phyloP scores from a whole-genome alignment of 1,140 invertebrate species.

The Drosophila guanche region DNA sequence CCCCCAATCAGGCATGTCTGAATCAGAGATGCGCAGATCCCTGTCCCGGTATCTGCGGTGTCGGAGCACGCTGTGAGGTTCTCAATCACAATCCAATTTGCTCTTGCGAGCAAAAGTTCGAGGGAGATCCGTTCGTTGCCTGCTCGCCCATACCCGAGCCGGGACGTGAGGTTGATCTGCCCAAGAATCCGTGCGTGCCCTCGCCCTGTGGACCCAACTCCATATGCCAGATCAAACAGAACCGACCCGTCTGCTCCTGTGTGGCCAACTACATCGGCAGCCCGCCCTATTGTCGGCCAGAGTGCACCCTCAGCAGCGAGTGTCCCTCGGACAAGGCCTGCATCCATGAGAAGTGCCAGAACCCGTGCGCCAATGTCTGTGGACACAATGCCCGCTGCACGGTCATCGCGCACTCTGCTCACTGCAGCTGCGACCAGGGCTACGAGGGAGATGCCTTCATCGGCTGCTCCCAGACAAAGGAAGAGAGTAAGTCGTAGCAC shows the following conservation, averaged over 20 bases:
- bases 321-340: conserved; percentile 90
- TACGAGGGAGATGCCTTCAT: conserved; percentile 93
- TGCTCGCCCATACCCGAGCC: conserved; percentile 86
- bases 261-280: conserved; percentile 89
- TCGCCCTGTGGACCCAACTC: conserved; percentile 94
- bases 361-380: conserved; percentile 90
- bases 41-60: conserved; percentile 90
- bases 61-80: conserved; percentile 89
- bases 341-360: conserved; percentile 90
- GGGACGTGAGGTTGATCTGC: conserved; percentile 71
- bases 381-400: conserved; percentile 91
- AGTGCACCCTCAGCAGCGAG: conserved; percentile 90
- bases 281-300: conserved; percentile 89
- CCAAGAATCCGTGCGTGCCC: conserved; percentile 89
- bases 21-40: conserved; percentile 91
- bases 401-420: conserved; percentile 91
- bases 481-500: conserved; percentile 56
- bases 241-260: conserved; percentile 91
- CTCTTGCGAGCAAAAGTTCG: conserved; percentile 88
- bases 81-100: conserved; percentile 93
- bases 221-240: conserved; percentile 91
- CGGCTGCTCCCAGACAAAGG: conserved; percentile 87
- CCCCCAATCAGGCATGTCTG: conserved; percentile 90
- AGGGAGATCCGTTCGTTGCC: conserved; percentile 91
- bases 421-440: conserved; percentile 90